phyloP scores from a whole-genome alignment of 2,888 invertebrate species.

The Muschampia plurimacula region DNA sequence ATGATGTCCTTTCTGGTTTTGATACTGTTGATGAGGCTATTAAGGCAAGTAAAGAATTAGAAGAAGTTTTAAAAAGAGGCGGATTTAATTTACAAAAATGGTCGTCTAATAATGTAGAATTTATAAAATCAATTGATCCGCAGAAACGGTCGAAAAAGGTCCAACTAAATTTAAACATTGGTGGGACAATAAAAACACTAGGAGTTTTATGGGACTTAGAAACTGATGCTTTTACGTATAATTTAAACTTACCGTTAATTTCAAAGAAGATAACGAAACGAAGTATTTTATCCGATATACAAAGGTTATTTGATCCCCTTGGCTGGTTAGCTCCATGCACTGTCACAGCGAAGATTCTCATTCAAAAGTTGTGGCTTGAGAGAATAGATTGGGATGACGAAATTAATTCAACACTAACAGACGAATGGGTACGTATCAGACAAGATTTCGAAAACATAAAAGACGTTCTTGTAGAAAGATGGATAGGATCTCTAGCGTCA shows the following conservation, averaged over 20 bases:
- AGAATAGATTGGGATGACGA: too few species aligned
- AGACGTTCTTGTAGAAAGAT: constrained; percentile 11
- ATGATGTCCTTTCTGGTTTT: constrained; percentile 40
- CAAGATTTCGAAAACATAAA: neutral
- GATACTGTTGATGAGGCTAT: constrained; percentile 34
- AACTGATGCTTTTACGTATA: constrained; percentile 44
- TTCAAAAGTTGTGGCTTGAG: too few species aligned
- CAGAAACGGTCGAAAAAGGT: constrained; percentile 29
- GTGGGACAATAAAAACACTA: constrained; percentile 43
- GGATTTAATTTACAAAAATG: constrained; percentile 47
- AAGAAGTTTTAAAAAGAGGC: constrained; percentile 33
- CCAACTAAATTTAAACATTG: constrained; percentile 42
- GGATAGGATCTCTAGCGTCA: neutral
- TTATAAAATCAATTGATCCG: constrained; percentile 40
- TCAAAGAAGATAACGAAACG: constrained; percentile 44
- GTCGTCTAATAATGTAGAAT: constrained; percentile 43
- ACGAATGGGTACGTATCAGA: too few species aligned
- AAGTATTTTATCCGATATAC: constrained; percentile 44
- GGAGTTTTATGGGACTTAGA: constrained; percentile 47
- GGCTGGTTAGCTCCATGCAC: constrained; percentile 26
- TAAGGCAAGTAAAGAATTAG: constrained; percentile 9
- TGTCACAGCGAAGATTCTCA: too few species aligned
- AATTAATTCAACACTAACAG: too few species aligned
- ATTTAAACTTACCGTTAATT: constrained; percentile 19
- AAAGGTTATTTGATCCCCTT: constrained; percentile 46